Conservation (phyloP, 2,113 vertebrate species). For the Chelonoidis abingdonii region DNA sequence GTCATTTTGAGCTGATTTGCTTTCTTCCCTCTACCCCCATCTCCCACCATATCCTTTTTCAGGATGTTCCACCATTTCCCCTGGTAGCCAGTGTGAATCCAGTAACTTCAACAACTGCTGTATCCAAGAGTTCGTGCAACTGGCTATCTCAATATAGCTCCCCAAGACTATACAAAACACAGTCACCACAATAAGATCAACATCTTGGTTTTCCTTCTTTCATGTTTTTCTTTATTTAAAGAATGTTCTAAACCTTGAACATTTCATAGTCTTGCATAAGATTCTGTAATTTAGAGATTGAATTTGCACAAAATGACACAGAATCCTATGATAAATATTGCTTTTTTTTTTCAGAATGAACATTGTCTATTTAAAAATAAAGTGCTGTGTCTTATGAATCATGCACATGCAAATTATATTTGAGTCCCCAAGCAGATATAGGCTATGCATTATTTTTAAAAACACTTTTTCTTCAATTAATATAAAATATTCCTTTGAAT, state of each 20-base stretch:
- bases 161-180: background rate
- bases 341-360: background rate
- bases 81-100: accelerated
- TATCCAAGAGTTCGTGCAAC: background rate
- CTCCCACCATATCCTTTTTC: background rate
- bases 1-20: background rate
- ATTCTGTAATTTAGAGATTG: background rate
- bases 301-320: background rate
- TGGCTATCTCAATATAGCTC: background rate
- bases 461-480: background rate
- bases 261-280: background rate
- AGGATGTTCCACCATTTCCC: background rate
- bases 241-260: background rate
- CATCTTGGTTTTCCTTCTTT: background rate
- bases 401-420: background rate
- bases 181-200: background rate
- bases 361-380: background rate
- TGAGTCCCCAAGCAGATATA: background rate
- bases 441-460: background rate
- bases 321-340: background rate
- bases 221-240: background rate
- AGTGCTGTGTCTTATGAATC: background rate
- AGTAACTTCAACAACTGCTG: background rate
- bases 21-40: background rate
- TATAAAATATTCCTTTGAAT: background rate